Base-by-base conservation (phyloP, 2,888 invertebrate genomes). In the Euclidia mi region DNA sequence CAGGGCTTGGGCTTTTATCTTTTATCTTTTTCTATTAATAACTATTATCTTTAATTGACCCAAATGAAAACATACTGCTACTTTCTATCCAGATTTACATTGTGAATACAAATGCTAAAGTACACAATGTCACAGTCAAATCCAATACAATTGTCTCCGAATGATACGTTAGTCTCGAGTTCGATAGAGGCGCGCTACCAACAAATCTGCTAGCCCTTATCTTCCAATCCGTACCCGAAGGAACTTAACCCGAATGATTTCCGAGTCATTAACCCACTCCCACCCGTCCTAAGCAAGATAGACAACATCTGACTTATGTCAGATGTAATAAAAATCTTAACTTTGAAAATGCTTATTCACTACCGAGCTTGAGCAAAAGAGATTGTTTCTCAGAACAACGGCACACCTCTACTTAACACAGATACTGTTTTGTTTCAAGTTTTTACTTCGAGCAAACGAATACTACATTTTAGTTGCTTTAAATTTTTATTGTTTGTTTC, bases 231-330 rank as follows among this genome's bases (percentile, higher is more conserved):
- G n/a, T n/a, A n/a, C n/a, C n/a, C n/a, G n/a, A n/a, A n/a, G n/a
- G n/a, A n/a, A n/a, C n/a, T n/a, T n/a, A n/a, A n/a, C n/a, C n/a
- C n/a, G n/a, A n/a, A n/a, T 94, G 90, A 94, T 92, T 94, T 94
- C 93, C 94, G 86, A 91, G 90, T 91, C 94, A 94, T 94, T 94
- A 93, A 94, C 90, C 87, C 83, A 85, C 88, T 90, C 88, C 87
- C 82, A 81, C 82, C 86, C 88, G 83, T 84, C 85, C 91, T 94
- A 93, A 94, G 94, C 90, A 90, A 94, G 94, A 94, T 88, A 93
- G 92, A 94, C 94, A 93, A 91, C 94, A 91, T 90, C 91, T 88
- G 89, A 92, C 91, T 92, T 86, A 91, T 90, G 91, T 88, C 87
- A 87, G 84, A 84, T 81, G 82, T 84, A 82, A 80, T 83, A 85